phyloP scores from a whole-genome alignment of 2,797 vertebrate species.

The Glyptemys insculpta region DNA sequence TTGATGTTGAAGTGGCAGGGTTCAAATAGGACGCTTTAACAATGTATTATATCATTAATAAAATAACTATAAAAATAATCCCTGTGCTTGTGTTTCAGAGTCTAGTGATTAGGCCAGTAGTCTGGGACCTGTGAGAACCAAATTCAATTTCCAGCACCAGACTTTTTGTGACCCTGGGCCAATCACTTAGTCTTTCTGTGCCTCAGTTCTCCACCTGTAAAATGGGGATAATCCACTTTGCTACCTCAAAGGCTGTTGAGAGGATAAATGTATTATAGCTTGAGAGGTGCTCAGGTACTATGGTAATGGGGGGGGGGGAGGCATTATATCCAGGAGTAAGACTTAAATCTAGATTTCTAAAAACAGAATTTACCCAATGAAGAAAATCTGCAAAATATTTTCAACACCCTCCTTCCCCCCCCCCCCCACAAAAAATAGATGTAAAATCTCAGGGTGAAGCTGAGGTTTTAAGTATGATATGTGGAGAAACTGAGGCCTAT shows the following conservation, averaged over 20 bases:
- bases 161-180: background rate
- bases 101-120: conserved; percentile 23
- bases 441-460: background rate
- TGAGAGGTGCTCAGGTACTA: background rate
- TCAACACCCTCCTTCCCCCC: background rate
- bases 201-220: conserved; percentile 6
- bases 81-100: conserved; percentile 32
- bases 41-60: conserved; percentile 7
- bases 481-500: background rate
- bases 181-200: background rate
- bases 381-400: background rate
- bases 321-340: background rate
- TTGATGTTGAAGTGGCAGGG: conserved; percentile 1
- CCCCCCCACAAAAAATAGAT: background rate
- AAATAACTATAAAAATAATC: conserved; percentile 22
- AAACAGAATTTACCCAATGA: background rate
- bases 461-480: background rate
- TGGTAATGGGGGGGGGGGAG: background rate
- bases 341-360: background rate
- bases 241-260: background rate
- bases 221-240: background rate
- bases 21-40: conserved; percentile 16
- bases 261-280: background rate
- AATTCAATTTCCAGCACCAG: background rate
- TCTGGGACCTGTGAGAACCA: background rate